Conservation (phyloP, 2,113 vertebrate species). For the Ginglymostoma cirratum region DNA sequence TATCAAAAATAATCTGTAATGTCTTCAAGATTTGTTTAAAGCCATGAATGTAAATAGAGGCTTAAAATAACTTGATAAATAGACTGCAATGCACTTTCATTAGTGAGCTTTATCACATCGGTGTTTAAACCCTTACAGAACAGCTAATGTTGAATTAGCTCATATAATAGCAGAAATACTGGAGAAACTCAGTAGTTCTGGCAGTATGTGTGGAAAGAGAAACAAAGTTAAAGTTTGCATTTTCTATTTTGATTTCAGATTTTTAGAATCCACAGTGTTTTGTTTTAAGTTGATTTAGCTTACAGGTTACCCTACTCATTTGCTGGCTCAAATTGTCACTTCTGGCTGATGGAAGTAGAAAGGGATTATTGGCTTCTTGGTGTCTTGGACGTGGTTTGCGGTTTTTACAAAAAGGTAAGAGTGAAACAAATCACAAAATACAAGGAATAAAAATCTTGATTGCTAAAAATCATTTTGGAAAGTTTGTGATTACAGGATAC, state of each 20-base stretch:
- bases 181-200: too few relatives aligned
- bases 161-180: too few relatives aligned
- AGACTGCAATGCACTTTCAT: background rate
- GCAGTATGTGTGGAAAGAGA: too few relatives aligned
- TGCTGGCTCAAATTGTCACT: background rate
- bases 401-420: background rate
- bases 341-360: background rate
- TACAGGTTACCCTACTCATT: background rate
- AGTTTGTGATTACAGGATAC: background rate
- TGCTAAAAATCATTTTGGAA: background rate
- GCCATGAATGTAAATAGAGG: background rate
- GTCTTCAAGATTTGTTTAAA: background rate
- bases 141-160: background rate
- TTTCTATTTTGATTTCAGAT: too few relatives aligned
- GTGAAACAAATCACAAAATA: background rate
- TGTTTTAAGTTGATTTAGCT: background rate
- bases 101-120: too few relatives aligned
- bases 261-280: too few relatives aligned
- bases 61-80: conserved; percentile 28
- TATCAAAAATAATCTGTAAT: background rate
- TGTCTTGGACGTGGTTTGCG: background rate
- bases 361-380: background rate
- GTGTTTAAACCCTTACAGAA: background rate
- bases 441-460: background rate
- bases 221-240: too few relatives aligned